These are phyloP conservation scores for Ambastaia sidthimunki DNA, from an alignment of 2,797 vertebrate genomes.

Conservation along the genomic window DNA sequence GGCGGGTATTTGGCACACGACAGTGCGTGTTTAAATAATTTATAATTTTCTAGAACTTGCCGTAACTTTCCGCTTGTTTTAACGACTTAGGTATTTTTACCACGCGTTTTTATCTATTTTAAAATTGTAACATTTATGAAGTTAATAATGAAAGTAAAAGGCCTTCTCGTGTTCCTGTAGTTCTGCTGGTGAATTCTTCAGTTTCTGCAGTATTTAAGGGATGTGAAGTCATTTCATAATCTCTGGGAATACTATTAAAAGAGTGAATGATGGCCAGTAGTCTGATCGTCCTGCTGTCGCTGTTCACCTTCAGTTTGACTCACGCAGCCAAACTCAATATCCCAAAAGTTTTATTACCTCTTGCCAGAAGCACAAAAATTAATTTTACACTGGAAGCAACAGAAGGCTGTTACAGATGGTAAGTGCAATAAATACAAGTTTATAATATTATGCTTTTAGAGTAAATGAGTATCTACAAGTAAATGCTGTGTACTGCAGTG, in stretches of 20 bases:
- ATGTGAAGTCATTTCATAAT: background rate
- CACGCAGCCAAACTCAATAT: slow-evolving; percentile 84
- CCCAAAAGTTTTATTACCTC: slow-evolving; percentile 92
- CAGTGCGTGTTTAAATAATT: background rate
- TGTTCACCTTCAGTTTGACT: background rate
- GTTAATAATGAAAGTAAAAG: slow-evolving; percentile 14
- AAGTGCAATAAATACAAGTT: slow-evolving; percentile 68
- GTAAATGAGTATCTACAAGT: background rate
- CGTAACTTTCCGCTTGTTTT: background rate
- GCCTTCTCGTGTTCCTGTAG: background rate
- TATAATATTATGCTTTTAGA: background rate
- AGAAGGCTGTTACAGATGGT: slow-evolving; percentile 97
- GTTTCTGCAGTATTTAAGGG: background rate
- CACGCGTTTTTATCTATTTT: background rate
- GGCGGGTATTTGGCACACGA: slow-evolving; percentile 74
- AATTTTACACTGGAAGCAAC: slow-evolving; percentile 93
- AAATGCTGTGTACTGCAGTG: background rate
- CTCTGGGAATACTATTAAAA: background rate
- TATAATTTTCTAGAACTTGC: too few species aligned
- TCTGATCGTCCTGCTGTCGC: slow-evolving; percentile 44
- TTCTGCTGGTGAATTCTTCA: too few species aligned
- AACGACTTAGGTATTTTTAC: background rate
- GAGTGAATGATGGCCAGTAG: slow-evolving; percentile 37
- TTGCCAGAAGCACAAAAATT: slow-evolving; percentile 85
- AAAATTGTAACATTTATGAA: background rate